Conservation (phyloP, 2,113 vertebrate genomes). For the Aphelocoma coerulescens region DNA sequence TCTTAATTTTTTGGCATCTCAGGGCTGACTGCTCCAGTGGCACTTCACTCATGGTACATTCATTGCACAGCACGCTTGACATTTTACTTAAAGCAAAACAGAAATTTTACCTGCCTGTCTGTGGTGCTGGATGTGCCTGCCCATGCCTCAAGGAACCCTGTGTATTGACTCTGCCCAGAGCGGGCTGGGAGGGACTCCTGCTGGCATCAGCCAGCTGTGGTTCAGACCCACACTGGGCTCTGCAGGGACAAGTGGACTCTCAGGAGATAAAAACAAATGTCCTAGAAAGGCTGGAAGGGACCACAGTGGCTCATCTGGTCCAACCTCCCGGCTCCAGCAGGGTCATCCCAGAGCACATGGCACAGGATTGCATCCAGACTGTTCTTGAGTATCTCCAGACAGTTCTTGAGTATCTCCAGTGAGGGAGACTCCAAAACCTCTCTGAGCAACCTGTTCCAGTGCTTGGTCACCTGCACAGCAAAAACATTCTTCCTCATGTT, state of each 20-base stretch:
- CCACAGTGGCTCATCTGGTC: neutral
- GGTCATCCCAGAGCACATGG: neutral
- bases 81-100: neutral
- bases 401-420: neutral
- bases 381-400: neutral
- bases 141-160: accelerated
- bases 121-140: neutral
- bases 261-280: neutral
- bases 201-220: neutral
- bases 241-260: neutral
- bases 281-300: neutral
- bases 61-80: neutral
- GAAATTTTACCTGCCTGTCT: neutral
- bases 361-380: accelerated
- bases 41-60: neutral
- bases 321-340: neutral
- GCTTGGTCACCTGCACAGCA: too few species aligned
- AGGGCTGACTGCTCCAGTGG: neutral
- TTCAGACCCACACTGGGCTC: neutral
- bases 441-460: neutral
- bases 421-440: neutral
- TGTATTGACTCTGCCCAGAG: accelerated
- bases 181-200: neutral
- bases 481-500: neutral
- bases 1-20: neutral